Evolutionary conservation across 1,140 invertebrate species (phyloP).

Genomic region (Temnothorax curvispinosus): DNA sequence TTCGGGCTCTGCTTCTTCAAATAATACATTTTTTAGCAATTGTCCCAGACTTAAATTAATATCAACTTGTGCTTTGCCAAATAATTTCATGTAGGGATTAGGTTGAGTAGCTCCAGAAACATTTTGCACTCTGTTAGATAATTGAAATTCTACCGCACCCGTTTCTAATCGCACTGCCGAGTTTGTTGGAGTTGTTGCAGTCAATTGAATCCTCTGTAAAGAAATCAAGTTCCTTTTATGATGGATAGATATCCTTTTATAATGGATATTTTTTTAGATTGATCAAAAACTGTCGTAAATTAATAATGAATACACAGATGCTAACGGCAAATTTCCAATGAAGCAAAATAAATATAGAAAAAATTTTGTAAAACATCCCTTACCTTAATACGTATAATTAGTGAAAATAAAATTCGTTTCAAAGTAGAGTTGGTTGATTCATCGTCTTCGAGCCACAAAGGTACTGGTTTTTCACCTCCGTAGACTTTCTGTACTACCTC

Average conservation of each 20-base stretch:
- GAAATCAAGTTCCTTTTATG: not conserved
- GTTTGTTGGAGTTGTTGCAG: constrained; percentile 98
- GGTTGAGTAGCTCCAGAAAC: constrained; percentile 89
- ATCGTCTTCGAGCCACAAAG: constrained; percentile 95
- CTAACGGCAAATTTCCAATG: not conserved
- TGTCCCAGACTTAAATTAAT: constrained; percentile 98
- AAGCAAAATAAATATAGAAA: constrained; percentile 18
- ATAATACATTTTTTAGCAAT: constrained; percentile 96
- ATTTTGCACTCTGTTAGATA: constrained; percentile 97
- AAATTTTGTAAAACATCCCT: constrained; percentile 1
- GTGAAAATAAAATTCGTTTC: constrained; percentile 93
- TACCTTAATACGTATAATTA: constrained; percentile 95
- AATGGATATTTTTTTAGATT: not conserved
- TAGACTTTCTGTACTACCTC: constrained; percentile 99
- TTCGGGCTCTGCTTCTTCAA: constrained; percentile 98
- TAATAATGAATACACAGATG: not conserved
- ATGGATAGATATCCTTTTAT: not conserved
- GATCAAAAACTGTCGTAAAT: not conserved
- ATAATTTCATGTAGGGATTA: constrained; percentile 91
- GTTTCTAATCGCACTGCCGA: constrained; percentile 98
- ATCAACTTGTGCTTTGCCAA: constrained; percentile 97
- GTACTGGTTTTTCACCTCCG: constrained; percentile 96
- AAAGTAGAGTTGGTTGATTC: constrained; percentile 86
- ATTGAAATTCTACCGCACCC: constrained; percentile 94
- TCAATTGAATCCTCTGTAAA: constrained; percentile 96